Conservation (phyloP, 2,113 vertebrate species). For the Microtus montanus region DNA sequence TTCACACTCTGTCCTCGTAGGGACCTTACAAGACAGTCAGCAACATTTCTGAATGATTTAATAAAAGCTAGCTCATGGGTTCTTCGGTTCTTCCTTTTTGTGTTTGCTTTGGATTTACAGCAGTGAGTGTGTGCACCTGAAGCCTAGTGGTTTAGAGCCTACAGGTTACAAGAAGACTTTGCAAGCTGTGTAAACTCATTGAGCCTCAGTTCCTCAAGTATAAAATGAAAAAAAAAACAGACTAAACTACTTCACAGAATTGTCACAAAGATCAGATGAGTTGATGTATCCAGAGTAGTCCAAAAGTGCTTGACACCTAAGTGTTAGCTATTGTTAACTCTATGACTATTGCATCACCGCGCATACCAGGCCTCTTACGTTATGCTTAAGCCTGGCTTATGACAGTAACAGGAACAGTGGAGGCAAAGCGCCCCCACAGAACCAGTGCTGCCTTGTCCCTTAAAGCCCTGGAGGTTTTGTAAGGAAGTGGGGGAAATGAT, state of each 20-base stretch:
- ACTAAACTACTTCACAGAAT: neutral
- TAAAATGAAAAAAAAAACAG: neutral
- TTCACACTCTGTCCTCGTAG: constrained; percentile 20
- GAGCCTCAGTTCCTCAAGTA: neutral
- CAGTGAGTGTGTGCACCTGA: neutral
- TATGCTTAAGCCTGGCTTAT: neutral
- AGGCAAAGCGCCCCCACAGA: neutral
- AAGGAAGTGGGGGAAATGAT: neutral
- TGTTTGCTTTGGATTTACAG: neutral
- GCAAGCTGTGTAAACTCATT: constrained; percentile 1
- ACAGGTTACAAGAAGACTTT: neutral
- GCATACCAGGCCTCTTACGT: constrained; percentile 16
- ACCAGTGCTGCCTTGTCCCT: neutral
- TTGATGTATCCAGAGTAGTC: neutral
- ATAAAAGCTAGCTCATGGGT: neutral
- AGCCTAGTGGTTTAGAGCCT: neutral
- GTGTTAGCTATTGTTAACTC: neutral
- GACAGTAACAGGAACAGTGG: neutral
- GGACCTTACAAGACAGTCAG: neutral
- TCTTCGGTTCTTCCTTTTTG: neutral
- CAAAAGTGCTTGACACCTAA: neutral
- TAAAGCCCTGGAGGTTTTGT: constrained; percentile 22
- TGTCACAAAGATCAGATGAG: neutral
- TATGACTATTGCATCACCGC: neutral
- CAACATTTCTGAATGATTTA: neutral